phyloP scores from a whole-genome alignment of 2,888 invertebrate genomes.

The Chymomyza amoena region DNA sequence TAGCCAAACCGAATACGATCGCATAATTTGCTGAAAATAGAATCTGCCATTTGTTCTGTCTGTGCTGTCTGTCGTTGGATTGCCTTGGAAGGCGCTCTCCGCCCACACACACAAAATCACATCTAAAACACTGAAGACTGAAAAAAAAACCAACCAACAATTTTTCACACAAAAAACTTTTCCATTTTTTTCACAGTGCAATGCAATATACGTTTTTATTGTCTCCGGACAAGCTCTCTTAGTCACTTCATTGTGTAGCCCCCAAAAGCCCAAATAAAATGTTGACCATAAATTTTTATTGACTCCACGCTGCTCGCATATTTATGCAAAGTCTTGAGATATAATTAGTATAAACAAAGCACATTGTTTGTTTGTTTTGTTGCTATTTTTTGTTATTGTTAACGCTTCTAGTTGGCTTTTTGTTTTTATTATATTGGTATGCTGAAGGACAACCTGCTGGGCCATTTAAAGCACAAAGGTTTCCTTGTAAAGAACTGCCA shows the following conservation, averaged over 20 bases:
- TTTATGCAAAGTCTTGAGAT: neutral
- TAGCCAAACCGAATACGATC: constrained; percentile 26
- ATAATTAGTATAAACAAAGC: neutral
- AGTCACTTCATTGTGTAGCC: neutral
- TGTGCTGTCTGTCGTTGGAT: constrained; percentile 5
- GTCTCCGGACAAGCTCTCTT: neutral
- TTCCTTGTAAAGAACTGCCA: neutral
- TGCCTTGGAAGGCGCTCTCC: constrained; percentile 11
- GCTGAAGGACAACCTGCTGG: neutral
- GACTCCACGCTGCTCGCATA: neutral
- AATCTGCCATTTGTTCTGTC: constrained; percentile 28
- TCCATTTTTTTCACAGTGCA: neutral
- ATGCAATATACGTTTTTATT: neutral
- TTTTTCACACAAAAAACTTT: neutral
- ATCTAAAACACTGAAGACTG: neutral
- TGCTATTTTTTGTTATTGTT: neutral
- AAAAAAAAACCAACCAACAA: neutral
- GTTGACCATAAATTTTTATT: constrained; percentile 1
- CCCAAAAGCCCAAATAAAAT: neutral
- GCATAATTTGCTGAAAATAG: constrained; percentile 52
- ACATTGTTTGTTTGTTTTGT: neutral
- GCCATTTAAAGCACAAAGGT: neutral
- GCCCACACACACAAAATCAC: constrained; percentile 21
- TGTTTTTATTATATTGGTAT: neutral
- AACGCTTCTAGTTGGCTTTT: neutral